phyloP scores from a whole-genome alignment of 1,140 invertebrate genomes.

The Hycleus cichorii region DNA sequence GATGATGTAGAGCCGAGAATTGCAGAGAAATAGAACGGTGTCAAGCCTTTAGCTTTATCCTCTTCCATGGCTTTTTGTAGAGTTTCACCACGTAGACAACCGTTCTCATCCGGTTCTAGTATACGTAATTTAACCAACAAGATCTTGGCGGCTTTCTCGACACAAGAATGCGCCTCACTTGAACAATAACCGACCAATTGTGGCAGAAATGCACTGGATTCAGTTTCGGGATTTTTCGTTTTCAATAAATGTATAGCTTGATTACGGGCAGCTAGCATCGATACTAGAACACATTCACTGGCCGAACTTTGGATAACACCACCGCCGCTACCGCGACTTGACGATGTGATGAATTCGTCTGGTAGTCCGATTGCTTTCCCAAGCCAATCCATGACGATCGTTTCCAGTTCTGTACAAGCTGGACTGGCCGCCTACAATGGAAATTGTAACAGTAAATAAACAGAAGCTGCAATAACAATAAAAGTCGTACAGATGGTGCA shows the following conservation, averaged over 20 bases:
- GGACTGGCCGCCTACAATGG: constrained; percentile 78
- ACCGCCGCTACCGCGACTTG: constrained; percentile 67
- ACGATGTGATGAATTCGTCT: constrained; percentile 73
- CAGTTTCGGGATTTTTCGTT: constrained; percentile 58
- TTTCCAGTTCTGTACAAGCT: constrained; percentile 94
- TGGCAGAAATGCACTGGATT: constrained; percentile 80
- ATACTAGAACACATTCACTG: constrained; percentile 86
- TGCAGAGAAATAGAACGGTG: constrained; percentile 80
- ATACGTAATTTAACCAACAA: constrained; percentile 80
- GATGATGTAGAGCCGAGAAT: constrained; percentile 75
- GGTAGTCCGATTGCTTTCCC: constrained; percentile 89
- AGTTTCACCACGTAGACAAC: constrained; percentile 65
- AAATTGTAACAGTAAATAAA: neutral
- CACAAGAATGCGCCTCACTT: constrained; percentile 91
- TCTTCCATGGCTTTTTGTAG: constrained; percentile 64
- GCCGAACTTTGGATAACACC: constrained; percentile 94
- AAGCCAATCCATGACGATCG: constrained; percentile 95
- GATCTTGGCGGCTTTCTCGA: constrained; percentile 94
- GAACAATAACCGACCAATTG: constrained; percentile 92
- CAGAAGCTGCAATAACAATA: neutral
- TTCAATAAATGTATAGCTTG: constrained; percentile 74
- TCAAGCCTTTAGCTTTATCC: constrained; percentile 68
- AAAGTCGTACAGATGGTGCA: neutral
- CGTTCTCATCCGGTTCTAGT: constrained; percentile 78
- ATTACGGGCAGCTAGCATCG: constrained; percentile 82